Conservation (phyloP, 2,797 vertebrate species). For the Sebastes kiyomatsui region DNA sequence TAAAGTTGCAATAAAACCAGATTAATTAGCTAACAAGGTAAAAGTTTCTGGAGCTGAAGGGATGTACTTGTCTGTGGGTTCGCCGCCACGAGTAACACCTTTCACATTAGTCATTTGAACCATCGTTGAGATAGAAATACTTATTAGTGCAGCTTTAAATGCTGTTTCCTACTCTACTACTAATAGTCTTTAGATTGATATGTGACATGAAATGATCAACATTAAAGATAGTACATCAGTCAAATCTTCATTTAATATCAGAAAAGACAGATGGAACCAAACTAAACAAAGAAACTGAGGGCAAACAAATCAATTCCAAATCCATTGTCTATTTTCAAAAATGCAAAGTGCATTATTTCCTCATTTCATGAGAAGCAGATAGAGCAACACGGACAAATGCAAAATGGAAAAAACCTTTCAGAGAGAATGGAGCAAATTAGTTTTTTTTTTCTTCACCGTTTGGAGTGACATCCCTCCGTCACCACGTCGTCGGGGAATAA, state of each 20-base stretch:
- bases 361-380: slow-evolving; percentile 29
- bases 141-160: background rate
- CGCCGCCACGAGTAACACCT: background rate
- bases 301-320: slow-evolving; percentile 28
- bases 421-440: slow-evolving; percentile 27
- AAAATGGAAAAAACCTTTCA: slow-evolving; percentile 20
- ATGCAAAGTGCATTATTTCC: slow-evolving; percentile 30
- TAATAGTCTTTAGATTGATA: background rate
- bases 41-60: too few species aligned
- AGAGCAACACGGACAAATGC: slow-evolving; percentile 22
- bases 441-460: background rate
- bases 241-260: background rate
- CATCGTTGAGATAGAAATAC: too few species aligned
- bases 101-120: background rate
- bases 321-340: slow-evolving; percentile 24
- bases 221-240: background rate
- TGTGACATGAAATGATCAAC: too few species aligned
- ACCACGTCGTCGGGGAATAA: slow-evolving; percentile 12
- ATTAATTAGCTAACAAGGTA: too few species aligned
- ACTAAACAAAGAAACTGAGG: background rate
- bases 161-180: background rate
- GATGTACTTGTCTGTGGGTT: background rate
- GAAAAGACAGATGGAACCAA: background rate
- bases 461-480: slow-evolving; percentile 20
- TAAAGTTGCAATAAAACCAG: too few species aligned